Evolutionary conservation across 2,113 vertebrate genomes (phyloP), one percentile per base, ranked within the genome.

Genomic region (Cottus gobio): DNA sequence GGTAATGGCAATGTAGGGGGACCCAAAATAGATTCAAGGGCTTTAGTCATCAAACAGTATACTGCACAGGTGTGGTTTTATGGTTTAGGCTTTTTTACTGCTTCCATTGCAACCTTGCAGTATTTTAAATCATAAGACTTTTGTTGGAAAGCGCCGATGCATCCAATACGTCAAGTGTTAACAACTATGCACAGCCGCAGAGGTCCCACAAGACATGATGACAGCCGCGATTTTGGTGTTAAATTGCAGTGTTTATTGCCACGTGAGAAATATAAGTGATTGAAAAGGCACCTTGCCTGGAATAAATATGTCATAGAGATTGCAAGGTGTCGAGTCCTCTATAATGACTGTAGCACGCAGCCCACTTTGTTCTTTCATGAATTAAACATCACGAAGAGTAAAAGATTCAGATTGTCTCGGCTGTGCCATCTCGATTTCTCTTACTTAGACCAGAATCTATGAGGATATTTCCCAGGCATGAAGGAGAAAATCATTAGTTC

Each of bases 401-500:
- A 70, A 39, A 64, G 22, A 1, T 67, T 85, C 8, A 76, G 69
- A 63, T 44, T 62, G n/a, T 16, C 4, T 12, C 57, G 31, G 68
- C 58, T 48, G 31, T 77, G 30, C 24, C 34, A 28, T 54, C n/a
- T 4, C 13, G 24, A 15, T 75, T 65, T 61, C 6, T 73, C 50
- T 67, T 71, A 28, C 44, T 69, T 64, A 37, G 36, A 58, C n/a
- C 58, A 26, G 13, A 85, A 85, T 84, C 20, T 60, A 44, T 75
- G 60, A 71, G 34, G 66, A 71, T 77, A 42, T 77, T 76, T 73
- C 48, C 1, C 18, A 70, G 54, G 66, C 76, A 73, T 90, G 85
- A 91, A 91, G 79, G 75, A 74, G 85, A 82, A 87, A 90, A 87
- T 87, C 61, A 81, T 89, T 88, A 75, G 48, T 80, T 87, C 82